Conservation (phyloP, 2,888 invertebrate species). For the Leucania comma region DNA sequence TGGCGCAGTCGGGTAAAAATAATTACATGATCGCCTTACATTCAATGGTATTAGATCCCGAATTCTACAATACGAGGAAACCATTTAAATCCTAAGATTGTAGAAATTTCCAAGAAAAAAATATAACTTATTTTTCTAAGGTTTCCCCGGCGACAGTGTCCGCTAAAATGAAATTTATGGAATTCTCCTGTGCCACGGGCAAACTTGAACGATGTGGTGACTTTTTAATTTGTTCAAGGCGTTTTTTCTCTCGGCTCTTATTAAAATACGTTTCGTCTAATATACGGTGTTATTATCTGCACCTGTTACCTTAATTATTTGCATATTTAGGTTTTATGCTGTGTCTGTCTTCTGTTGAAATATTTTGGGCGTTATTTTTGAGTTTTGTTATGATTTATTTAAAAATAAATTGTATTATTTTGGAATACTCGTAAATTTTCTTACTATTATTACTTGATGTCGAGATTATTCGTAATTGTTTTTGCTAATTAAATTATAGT, state of each 20-base stretch:
- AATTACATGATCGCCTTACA: neutral
- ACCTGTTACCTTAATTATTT: slow-evolving; percentile 69
- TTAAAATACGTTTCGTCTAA: slow-evolving; percentile 69
- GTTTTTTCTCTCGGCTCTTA: slow-evolving; percentile 67
- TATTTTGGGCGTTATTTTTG: slow-evolving; percentile 14
- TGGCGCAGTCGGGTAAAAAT: no score
- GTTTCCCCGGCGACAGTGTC: slow-evolving; percentile 63
- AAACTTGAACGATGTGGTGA: slow-evolving; percentile 75
- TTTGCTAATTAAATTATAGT: no score
- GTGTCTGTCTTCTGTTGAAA: slow-evolving; percentile 23
- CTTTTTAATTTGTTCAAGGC: slow-evolving; percentile 77
- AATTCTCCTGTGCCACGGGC: slow-evolving; percentile 64
- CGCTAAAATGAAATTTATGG: slow-evolving; percentile 77
- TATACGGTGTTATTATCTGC: slow-evolving; percentile 68
- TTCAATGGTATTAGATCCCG: neutral
- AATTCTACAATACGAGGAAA: slow-evolving; percentile 18
- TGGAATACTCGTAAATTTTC: neutral
- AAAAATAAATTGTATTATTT: neutral
- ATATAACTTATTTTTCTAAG: slow-evolving; percentile 34
- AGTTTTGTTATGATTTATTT: slow-evolving; percentile 9
- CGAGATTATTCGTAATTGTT: no score
- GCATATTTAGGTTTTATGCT: slow-evolving; percentile 51
- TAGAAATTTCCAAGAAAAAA: slow-evolving; percentile 40
- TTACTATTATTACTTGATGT: neutral
- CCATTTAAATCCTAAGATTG: slow-evolving; percentile 30